Conservation (phyloP, 2,888 invertebrate genomes). For the Brachylomia viminalis region DNA sequence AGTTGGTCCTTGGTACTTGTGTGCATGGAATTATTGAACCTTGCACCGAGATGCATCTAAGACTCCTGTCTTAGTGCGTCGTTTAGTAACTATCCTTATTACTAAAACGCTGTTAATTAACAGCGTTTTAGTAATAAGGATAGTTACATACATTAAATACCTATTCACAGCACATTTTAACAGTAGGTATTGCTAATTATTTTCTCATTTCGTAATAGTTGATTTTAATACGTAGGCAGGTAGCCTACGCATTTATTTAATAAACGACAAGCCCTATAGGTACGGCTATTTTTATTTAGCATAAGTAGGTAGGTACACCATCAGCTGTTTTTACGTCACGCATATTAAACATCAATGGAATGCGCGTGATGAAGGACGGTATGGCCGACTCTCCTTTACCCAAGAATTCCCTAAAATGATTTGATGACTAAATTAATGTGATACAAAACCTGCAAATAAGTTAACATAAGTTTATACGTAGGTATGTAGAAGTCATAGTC, state of each 20-base stretch:
- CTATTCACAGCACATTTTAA: not conserved
- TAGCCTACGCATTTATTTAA: not conserved
- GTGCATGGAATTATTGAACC: too few relatives aligned
- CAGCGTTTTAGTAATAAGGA: slow-evolving; percentile 3
- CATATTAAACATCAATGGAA: not conserved
- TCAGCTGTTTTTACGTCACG: not conserved
- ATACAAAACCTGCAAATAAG: not conserved
- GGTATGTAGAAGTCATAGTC: not conserved
- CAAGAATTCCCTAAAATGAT: not conserved
- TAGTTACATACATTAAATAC: not conserved
- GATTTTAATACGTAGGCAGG: not conserved
- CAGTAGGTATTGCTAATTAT: not conserved
- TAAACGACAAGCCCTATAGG: not conserved
- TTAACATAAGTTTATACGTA: not conserved
- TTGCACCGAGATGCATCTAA: too few relatives aligned
- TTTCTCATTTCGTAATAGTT: not conserved
- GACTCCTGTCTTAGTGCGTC: too few relatives aligned
- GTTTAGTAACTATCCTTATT: too few relatives aligned
- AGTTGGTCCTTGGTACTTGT: too few relatives aligned
- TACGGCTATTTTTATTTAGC: not conserved
- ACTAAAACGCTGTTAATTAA: too few relatives aligned
- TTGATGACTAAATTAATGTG: not conserved
- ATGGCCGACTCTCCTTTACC: not conserved
- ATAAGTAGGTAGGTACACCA: too few relatives aligned
- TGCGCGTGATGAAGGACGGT: too few relatives aligned